Conservation (phyloP, 2,888 invertebrate genomes). For the Linyphia triangularis region DNA sequence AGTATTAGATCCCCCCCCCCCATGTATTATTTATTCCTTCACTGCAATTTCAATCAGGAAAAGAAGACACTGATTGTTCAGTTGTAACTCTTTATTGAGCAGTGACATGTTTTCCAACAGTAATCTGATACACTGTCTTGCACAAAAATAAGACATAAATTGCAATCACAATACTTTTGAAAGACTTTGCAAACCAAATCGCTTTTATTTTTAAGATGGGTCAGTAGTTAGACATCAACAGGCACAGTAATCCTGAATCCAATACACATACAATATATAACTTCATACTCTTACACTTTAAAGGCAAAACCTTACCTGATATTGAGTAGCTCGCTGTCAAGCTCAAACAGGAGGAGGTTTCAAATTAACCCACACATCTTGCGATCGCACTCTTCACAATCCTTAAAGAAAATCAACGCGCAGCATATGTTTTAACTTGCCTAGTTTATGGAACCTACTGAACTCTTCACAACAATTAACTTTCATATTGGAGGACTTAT, state of each 20-base stretch:
- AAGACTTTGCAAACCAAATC: neutral
- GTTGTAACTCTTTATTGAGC: slow-evolving; percentile 53
- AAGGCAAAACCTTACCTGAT: neutral
- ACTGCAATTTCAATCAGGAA: too few relatives aligned
- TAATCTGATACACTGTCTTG: slow-evolving; percentile 17
- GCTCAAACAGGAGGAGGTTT: too few relatives aligned
- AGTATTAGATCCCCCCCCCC: too few relatives aligned
- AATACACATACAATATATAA: neutral
- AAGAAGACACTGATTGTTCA: neutral
- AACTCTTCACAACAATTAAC: too few relatives aligned
- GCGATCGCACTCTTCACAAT: too few relatives aligned
- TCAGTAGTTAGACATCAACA: neutral
- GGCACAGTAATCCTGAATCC: neutral
- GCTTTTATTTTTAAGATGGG: neutral
- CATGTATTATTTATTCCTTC: too few relatives aligned
- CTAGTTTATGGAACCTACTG: too few relatives aligned
- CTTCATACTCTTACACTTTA: neutral
- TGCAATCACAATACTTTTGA: slow-evolving; percentile 6
- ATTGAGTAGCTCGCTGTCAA: neutral
- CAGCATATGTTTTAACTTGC: too few relatives aligned
- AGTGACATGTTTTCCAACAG: slow-evolving; percentile 30
- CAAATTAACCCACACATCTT: too few relatives aligned
- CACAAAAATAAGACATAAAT: neutral
- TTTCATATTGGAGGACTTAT: too few relatives aligned
- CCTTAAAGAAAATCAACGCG: too few relatives aligned